Evolutionary conservation across 2,797 vertebrate species (phyloP).

Genomic region (Falco berigora): DNA sequence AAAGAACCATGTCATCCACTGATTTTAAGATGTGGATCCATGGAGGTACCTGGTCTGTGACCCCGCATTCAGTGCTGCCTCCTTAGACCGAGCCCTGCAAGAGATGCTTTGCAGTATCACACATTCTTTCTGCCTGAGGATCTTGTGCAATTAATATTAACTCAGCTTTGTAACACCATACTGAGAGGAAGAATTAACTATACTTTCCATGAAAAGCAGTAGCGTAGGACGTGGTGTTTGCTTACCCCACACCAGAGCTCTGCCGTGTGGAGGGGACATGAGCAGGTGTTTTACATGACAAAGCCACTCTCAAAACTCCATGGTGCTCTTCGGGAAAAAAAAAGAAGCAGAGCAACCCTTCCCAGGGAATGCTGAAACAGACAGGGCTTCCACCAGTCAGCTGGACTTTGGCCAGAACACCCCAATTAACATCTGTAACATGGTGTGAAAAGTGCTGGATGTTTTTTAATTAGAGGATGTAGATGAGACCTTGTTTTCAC

Average conservation of each 20-base stretch:
- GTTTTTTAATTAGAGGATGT: background rate
- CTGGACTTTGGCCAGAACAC: background rate
- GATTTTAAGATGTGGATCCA: no score
- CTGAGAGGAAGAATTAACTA: background rate
- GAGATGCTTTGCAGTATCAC: background rate
- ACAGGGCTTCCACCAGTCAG: background rate
- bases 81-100: background rate
- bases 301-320: background rate
- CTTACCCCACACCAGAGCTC: background rate
- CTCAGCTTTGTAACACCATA: background rate
- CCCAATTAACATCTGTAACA: background rate
- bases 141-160: background rate
- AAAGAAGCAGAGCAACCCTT: background rate
- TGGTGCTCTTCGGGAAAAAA: background rate
- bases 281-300: fast-evolving
- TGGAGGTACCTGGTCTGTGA: background rate
- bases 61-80: background rate
- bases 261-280: fast-evolving
- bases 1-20: background rate
- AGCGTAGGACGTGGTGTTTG: background rate
- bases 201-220: background rate
- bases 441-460: background rate
- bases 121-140: background rate
- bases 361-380: background rate
- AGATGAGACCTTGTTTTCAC: background rate